phyloP scores from a whole-genome alignment of 2,888 invertebrate genomes.

The Campoletis raptor region DNA sequence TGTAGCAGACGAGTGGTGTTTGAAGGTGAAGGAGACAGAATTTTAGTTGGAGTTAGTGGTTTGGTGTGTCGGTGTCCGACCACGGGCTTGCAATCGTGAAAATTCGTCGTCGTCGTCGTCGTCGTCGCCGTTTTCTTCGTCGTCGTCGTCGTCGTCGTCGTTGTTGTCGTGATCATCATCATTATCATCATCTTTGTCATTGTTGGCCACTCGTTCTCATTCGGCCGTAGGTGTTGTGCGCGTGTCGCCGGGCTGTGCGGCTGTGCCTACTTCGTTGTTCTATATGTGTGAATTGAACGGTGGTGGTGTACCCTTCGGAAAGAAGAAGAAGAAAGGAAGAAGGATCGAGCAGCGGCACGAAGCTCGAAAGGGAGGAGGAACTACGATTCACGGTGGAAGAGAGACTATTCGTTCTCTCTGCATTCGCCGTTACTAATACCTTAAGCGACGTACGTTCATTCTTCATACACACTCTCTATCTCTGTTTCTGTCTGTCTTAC shows the following conservation, averaged over 20 bases:
- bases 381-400: slow-evolving; percentile 65
- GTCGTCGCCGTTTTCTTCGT: slow-evolving; percentile 18
- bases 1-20: slow-evolving; percentile 16
- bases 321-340: slow-evolving; percentile 65
- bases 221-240: slow-evolving; percentile 51
- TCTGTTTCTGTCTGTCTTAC: slow-evolving; percentile 17
- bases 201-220: slow-evolving; percentile 22
- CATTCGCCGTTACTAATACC: slow-evolving; percentile 58
- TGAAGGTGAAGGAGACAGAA: slow-evolving; percentile 32
- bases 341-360: slow-evolving; percentile 66
- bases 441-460: slow-evolving; percentile 57
- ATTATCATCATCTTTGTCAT: slow-evolving; percentile 13
- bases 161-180: slow-evolving; percentile 46
- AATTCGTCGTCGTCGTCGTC: slow-evolving; percentile 53
- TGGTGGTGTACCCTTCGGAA: slow-evolving; percentile 60
- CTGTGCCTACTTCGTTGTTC: slow-evolving; percentile 61
- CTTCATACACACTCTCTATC: slow-evolving; percentile 47
- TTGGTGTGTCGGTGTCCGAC: slow-evolving; percentile 54
- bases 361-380: slow-evolving; percentile 66
- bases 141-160: slow-evolving; percentile 33
- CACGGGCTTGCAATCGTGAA: slow-evolving; percentile 57
- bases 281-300: slow-evolving; percentile 69
- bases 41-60: slow-evolving; percentile 42
- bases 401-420: slow-evolving; percentile 57
- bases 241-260: slow-evolving; percentile 61